These are phyloP conservation scores for Aporophyla lueneburgensis DNA, from an alignment of 2,888 invertebrate genomes.

Conservation along the genomic window DNA sequence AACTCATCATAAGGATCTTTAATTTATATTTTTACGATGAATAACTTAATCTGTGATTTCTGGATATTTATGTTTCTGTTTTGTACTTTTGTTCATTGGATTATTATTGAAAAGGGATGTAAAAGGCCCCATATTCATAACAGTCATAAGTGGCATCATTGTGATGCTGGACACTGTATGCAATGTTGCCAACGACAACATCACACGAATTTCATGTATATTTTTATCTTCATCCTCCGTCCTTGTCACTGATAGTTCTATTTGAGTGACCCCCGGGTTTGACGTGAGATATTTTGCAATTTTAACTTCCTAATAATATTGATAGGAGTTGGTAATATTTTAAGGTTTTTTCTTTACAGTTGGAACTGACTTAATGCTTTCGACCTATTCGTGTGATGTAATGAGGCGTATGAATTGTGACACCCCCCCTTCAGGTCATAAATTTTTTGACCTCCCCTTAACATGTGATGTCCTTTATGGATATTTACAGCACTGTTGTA, in stretches of 20 bases:
- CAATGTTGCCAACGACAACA: not conserved
- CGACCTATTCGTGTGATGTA: too few species aligned
- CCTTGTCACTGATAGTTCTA: too few species aligned
- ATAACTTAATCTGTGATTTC: constrained; percentile 55
- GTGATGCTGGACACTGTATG: not conserved
- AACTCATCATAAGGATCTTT: not conserved
- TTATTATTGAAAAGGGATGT: not conserved
- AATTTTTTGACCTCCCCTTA: too few species aligned
- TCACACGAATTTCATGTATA: not conserved
- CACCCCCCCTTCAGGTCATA: too few species aligned
- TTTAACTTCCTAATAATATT: too few species aligned
- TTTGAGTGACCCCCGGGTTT: not conserved
- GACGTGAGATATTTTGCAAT: not conserved
- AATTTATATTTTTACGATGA: constrained; percentile 28
- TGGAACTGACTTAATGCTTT: too few species aligned
- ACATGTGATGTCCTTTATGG: not conserved
- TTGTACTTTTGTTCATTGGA: constrained; percentile 22
- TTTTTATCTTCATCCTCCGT: too few species aligned
- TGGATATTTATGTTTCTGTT: constrained; percentile 16
- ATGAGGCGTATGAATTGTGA: too few species aligned
- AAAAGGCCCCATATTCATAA: not conserved
- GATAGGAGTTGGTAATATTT: too few species aligned
- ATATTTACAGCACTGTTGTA: too few species aligned
- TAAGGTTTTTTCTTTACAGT: too few species aligned
- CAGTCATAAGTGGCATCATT: not conserved